A percentile compares a stretch with the other conserved stretches of the same genome.
Conservation (phyloP, 2,888 invertebrate species). For the Timandra comae region DNA sequence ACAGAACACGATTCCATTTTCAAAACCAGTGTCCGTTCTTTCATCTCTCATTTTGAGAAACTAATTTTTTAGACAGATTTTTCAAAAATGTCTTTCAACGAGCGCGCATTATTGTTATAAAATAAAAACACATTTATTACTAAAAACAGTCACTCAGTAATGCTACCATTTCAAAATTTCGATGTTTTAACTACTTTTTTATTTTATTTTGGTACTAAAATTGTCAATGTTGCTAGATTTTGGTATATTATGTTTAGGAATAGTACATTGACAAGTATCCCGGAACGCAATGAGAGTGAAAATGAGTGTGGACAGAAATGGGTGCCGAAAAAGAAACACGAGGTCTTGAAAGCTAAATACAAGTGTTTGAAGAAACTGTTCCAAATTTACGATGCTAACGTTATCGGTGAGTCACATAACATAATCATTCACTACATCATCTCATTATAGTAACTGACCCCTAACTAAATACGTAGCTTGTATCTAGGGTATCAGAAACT, state of each 20-base stretch:
- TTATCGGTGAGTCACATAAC: constrained; percentile 32
- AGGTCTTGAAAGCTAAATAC: constrained; percentile 64
- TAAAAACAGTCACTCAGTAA: constrained; percentile 32
- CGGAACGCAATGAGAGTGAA: constrained; percentile 45
- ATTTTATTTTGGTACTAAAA: constrained; percentile 47
- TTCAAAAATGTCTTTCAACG: too few species aligned
- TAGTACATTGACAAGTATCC: constrained; percentile 42
- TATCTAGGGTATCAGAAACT: too few species aligned
- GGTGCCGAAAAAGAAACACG: constrained; percentile 68
- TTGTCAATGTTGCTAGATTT: constrained; percentile 35
- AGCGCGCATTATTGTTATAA: too few species aligned
- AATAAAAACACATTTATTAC: constrained; percentile 5
- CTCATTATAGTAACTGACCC: too few species aligned
- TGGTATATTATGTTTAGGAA: constrained; percentile 10
- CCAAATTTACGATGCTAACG: constrained; percentile 63
- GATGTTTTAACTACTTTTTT: constrained; percentile 43
- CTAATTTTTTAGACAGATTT: too few species aligned
- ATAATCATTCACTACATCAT: too few species aligned
- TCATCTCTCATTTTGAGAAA: too few species aligned
- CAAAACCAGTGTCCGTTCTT: too few species aligned
- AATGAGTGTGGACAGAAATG: constrained; percentile 44
- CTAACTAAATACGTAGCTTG: too few species aligned
- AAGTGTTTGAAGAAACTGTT: constrained; percentile 66
- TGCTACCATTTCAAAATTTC: constrained; percentile 56
- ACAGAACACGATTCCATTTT: too few species aligned